Evolutionary conservation across 2,797 vertebrate genomes (phyloP).

Genomic region (Lutjanus argentimaculatus): DNA sequence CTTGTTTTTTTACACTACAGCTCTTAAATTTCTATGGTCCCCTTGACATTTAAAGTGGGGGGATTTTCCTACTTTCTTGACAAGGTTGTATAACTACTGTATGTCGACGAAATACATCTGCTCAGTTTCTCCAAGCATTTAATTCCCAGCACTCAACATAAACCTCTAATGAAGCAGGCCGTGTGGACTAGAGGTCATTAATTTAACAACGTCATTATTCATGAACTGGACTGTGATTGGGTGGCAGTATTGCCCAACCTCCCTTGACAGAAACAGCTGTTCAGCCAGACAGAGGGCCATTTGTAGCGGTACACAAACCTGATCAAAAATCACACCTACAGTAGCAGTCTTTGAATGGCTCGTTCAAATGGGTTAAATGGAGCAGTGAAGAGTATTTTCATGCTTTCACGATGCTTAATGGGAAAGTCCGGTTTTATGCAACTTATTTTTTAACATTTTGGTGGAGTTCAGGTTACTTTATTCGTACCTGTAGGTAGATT

Average conservation of each 20-base stretch:
- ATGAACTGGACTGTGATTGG: slow-evolving; percentile 40
- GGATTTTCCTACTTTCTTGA: slow-evolving; percentile 23
- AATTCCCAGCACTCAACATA: slow-evolving; percentile 39
- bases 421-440: background rate
- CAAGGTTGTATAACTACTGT: slow-evolving; percentile 8
- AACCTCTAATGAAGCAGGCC: slow-evolving; percentile 47
- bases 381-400: background rate
- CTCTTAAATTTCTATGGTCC: slow-evolving; percentile 12
- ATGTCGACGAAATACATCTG: slow-evolving; percentile 39
- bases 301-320: slow-evolving; percentile 21
- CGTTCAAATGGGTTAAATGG: background rate
- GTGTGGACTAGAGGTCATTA: slow-evolving; percentile 37
- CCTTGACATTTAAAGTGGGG: slow-evolving; percentile 6
- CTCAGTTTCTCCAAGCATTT: slow-evolving; percentile 40
- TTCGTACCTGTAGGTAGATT: too few relatives aligned
- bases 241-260: slow-evolving; percentile 14
- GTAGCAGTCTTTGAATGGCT: background rate
- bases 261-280: slow-evolving; percentile 46
- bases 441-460: background rate
- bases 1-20: slow-evolving; percentile 11
- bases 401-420: background rate
- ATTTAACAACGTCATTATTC: slow-evolving; percentile 52
- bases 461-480: too few relatives aligned
- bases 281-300: slow-evolving; percentile 14
- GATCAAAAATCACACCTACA: background rate